A percentile compares a stretch with the other conserved stretches of the same genome.
Evolutionary conservation across 2,113 vertebrate species (phyloP).

Genomic region (Melospiza melodia): DNA sequence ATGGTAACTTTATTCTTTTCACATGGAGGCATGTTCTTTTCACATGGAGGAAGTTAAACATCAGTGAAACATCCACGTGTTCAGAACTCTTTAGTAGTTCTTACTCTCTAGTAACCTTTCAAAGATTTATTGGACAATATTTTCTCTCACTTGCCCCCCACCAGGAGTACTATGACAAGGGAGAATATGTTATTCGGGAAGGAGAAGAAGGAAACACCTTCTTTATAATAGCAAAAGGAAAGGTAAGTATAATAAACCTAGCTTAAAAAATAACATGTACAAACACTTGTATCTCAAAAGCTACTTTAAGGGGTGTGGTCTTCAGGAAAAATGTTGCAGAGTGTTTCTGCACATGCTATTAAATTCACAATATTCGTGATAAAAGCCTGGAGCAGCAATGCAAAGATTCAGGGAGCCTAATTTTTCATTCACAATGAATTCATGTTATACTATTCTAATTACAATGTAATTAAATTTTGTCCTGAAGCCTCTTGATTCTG

Average conservation of each 20-base stretch:
- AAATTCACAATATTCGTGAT: background rate
- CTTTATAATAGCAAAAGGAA: slow-evolving; percentile 93
- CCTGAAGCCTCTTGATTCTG: background rate
- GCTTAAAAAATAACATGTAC: background rate
- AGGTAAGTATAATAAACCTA: slow-evolving; percentile 72
- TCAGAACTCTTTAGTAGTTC: background rate
- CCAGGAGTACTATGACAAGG: slow-evolving; percentile 90
- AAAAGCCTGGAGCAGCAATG: background rate
- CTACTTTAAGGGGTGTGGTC: background rate
- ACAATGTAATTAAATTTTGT: background rate
- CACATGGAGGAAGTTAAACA: background rate
- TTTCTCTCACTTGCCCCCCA: background rate
- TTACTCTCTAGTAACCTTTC: background rate
- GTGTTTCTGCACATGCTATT: background rate
- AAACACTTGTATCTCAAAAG: background rate
- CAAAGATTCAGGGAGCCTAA: background rate
- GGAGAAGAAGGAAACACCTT: slow-evolving; percentile 94
- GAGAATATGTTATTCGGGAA: slow-evolving; percentile 91
- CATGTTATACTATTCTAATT: background rate
- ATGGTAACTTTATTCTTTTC: background rate
- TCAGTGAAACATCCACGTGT: background rate
- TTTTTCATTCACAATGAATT: background rate
- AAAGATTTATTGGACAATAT: background rate
- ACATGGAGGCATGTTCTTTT: background rate
- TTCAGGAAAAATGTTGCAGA: background rate